Evolutionary conservation across 2,113 vertebrate genomes (phyloP).

Genomic region (Otolemur garnettii): DNA sequence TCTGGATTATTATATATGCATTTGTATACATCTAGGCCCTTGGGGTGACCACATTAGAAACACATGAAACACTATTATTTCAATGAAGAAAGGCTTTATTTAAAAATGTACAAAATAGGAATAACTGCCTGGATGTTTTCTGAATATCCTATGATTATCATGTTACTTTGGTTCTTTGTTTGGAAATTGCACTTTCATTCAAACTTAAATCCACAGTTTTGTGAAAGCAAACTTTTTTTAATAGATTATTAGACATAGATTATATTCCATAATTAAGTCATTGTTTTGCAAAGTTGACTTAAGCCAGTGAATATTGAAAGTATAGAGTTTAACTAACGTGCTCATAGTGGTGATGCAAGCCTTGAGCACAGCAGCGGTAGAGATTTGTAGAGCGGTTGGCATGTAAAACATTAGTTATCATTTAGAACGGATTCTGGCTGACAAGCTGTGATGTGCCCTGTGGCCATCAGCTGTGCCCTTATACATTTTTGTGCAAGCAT

Average conservation of each 20-base stretch:
- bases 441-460: neutral
- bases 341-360: rapidly evolving
- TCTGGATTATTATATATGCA: neutral
- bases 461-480: neutral
- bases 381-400: neutral
- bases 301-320: conserved; percentile 9
- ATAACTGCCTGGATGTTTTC: neutral
- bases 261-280: neutral
- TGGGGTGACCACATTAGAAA: neutral
- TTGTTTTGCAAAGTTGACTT: neutral
- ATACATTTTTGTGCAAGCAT: neutral
- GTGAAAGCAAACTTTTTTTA: conserved; percentile 18
- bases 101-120: neutral
- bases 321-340: neutral
- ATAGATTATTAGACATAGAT: neutral
- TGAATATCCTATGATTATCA: neutral
- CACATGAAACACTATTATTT: neutral
- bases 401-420: neutral
- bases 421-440: neutral
- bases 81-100: neutral
- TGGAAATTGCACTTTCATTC: conserved; percentile 47
- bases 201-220: conserved; percentile 18
- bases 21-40: neutral
- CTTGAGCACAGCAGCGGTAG: neutral
- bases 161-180: conserved; percentile 32